phyloP scores from a whole-genome alignment of 2,888 invertebrate genomes.

The Watsonalla cultraria region DNA sequence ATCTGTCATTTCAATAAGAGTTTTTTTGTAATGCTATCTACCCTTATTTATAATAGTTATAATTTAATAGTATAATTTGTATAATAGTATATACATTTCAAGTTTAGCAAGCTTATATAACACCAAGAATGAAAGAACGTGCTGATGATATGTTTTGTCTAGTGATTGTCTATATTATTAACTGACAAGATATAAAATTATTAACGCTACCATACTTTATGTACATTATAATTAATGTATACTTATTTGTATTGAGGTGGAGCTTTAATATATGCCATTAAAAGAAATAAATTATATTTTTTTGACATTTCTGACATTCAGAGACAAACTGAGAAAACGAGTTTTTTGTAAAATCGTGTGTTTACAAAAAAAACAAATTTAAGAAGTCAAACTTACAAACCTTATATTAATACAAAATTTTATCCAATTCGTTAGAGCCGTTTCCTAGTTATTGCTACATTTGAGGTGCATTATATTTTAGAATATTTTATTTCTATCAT shows the following conservation, averaged over 20 bases:
- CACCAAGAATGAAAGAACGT: conserved; percentile 72
- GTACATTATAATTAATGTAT: conserved; percentile 41
- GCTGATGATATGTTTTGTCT: conserved; percentile 72
- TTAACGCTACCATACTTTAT: conserved; percentile 51
- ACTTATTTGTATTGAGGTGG: conserved; percentile 29
- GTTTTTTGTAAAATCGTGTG: too few species aligned
- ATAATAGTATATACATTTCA: conserved; percentile 46
- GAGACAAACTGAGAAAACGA: not conserved
- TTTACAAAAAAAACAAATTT: too few species aligned
- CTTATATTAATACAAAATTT: too few species aligned
- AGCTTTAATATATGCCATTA: too few species aligned
- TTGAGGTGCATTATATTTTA: too few species aligned
- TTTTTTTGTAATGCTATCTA: conserved; percentile 42
- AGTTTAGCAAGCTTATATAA: conserved; percentile 43
- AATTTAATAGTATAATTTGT: conserved; percentile 25
- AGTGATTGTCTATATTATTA: conserved; percentile 43
- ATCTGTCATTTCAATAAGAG: not conserved
- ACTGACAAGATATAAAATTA: conserved; percentile 60
- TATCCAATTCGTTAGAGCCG: too few species aligned
- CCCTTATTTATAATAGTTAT: conserved; percentile 23
- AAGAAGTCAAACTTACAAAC: too few species aligned
- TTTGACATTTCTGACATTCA: conserved; percentile 3
- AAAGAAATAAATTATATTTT: too few species aligned
- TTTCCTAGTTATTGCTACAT: too few species aligned
- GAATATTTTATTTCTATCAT: too few species aligned